A percentile compares a stretch with the other conserved stretches of the same genome.
These are phyloP conservation scores for Idaea dimidiata DNA, from an alignment of 2,888 invertebrate species.

Conservation along the genomic window DNA sequence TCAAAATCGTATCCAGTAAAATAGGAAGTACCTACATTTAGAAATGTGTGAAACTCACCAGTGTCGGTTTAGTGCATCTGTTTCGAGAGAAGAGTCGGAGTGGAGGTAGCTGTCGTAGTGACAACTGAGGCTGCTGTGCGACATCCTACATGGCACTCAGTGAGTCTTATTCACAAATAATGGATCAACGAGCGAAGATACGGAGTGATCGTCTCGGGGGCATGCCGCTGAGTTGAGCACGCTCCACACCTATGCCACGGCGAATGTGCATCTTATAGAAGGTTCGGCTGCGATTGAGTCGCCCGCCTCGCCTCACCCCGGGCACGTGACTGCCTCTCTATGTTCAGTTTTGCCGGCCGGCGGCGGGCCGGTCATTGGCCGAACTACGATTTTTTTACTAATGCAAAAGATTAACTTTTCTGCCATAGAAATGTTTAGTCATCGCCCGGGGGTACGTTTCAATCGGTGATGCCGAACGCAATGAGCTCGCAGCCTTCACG, in stretches of 20 bases:
- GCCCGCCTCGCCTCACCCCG: conserved; percentile 79
- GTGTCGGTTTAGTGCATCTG: conserved; percentile 75
- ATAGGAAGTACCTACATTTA: not conserved
- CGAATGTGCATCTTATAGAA: conserved; percentile 79
- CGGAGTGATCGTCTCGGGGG: conserved; percentile 56
- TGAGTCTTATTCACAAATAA: conserved; percentile 60
- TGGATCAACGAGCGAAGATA: conserved; percentile 52
- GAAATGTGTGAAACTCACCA: conserved; percentile 56
- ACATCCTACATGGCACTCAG: conserved; percentile 78
- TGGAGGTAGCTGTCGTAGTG: conserved; percentile 77
- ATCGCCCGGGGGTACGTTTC: conserved; percentile 51
- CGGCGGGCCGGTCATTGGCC: conserved; percentile 76
- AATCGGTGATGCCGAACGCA: conserved; percentile 51
- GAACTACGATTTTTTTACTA: conserved; percentile 61
- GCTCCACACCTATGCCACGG: conserved; percentile 74
- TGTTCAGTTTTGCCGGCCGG: conserved; percentile 71
- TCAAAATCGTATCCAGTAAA: not conserved
- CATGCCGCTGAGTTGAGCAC: conserved; percentile 70
- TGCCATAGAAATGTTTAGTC: conserved; percentile 62
- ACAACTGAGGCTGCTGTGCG: conserved; percentile 77
- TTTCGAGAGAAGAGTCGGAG: conserved; percentile 75
- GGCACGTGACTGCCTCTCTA: conserved; percentile 77
- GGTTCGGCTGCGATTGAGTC: conserved; percentile 69
- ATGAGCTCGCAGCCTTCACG: conserved; percentile 30
- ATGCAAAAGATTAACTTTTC: conserved; percentile 55